These are phyloP conservation scores for Dione juno DNA, from an alignment of 2,888 invertebrate genomes.

Conservation along the genomic window DNA sequence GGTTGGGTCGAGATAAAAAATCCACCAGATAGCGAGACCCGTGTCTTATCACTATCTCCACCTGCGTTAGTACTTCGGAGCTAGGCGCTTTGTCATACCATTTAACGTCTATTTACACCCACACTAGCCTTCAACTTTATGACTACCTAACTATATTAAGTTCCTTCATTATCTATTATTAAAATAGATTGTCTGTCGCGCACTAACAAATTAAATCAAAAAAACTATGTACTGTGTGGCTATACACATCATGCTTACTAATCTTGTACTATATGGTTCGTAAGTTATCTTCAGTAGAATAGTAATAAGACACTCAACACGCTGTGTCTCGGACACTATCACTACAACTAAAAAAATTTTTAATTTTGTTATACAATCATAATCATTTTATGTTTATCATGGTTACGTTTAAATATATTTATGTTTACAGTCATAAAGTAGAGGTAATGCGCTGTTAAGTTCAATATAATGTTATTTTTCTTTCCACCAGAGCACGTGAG, in stretches of 20 bases:
- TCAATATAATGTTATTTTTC: slow-evolving; percentile 25
- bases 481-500: slow-evolving; percentile 8
- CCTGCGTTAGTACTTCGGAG: slow-evolving; percentile 40
- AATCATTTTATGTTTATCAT: slow-evolving; percentile 1
- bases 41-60: slow-evolving; percentile 71
- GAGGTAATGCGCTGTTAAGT: slow-evolving; percentile 11
- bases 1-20: slow-evolving; percentile 56
- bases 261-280: no score
- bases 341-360: no score
- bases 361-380: background rate
- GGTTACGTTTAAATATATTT: no score
- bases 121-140: slow-evolving; percentile 18
- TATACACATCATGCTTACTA: no score
- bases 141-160: slow-evolving; percentile 25
- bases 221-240: no score
- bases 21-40: slow-evolving; percentile 56
- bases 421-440: slow-evolving; percentile 6
- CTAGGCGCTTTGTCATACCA: slow-evolving; percentile 52
- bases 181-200: background rate
- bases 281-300: no score
- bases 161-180: background rate
- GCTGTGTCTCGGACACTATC: no score
- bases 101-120: slow-evolving; percentile 46
- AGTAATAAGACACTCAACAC: no score
- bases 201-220: no score